phyloP scores from a whole-genome alignment of 2,888 invertebrate species.

The Noctuana brunneofusca region DNA sequence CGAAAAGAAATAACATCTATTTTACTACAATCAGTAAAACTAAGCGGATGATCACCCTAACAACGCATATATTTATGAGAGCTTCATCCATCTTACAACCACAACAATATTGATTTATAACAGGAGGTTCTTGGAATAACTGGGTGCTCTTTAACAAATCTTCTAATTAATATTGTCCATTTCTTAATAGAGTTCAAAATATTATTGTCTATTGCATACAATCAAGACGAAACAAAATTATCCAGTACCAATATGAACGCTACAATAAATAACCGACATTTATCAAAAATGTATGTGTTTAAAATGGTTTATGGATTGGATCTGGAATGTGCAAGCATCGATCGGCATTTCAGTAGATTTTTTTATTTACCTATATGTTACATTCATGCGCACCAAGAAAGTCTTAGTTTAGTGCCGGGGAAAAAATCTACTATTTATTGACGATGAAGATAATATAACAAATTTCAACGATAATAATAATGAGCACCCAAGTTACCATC shows the following conservation, averaged over 20 bases:
- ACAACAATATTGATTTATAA: constrained; percentile 45
- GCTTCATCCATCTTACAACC: constrained; percentile 57
- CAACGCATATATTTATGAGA: constrained; percentile 57
- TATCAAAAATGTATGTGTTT: no score
- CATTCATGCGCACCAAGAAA: background rate
- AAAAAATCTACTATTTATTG: background rate
- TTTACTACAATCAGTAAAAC: constrained; percentile 28
- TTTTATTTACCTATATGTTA: no score
- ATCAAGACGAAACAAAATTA: no score
- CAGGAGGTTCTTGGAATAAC: constrained; percentile 16
- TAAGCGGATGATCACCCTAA: constrained; percentile 60
- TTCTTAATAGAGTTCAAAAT: background rate
- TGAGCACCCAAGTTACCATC: constrained; percentile 41
- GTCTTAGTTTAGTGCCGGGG: background rate
- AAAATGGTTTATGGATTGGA: no score
- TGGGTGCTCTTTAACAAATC: constrained; percentile 9
- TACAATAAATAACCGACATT: no score
- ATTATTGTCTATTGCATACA: background rate
- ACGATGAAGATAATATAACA: no score
- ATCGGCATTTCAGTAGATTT: no score
- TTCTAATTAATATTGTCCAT: background rate
- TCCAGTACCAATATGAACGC: no score
- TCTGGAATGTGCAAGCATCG: no score
- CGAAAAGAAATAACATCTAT: constrained; percentile 18
- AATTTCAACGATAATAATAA: no score